phyloP scores from a whole-genome alignment of 2,113 vertebrate species.

The Toxotes jaculatrix region DNA sequence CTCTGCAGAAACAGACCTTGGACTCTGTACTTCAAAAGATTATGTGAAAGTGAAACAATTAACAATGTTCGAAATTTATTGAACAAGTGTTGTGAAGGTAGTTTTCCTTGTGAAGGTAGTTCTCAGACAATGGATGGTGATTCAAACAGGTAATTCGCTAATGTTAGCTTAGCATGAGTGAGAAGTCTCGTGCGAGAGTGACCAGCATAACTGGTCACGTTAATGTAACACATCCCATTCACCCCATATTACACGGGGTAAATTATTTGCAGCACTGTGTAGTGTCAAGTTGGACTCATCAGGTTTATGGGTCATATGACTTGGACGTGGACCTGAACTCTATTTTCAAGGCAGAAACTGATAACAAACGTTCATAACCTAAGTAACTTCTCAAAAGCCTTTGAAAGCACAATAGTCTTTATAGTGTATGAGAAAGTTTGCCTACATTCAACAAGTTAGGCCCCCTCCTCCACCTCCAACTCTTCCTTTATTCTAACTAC shows the following conservation, averaged over 20 bases:
- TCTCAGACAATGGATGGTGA: too few relatives aligned
- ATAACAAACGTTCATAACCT: background rate
- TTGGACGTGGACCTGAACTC: background rate
- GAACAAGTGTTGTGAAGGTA: too few relatives aligned
- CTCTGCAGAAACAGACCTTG: too few relatives aligned
- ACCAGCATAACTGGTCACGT: too few relatives aligned
- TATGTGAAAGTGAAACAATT: too few relatives aligned
- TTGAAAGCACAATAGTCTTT: background rate
- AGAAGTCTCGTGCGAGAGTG: too few relatives aligned
- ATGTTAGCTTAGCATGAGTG: background rate
- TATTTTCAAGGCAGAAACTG: background rate
- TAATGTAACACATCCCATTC: too few relatives aligned
- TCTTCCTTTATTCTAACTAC: conserved; percentile 25
- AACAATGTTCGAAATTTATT: too few relatives aligned
- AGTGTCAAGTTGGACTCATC: background rate
- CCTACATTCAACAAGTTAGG: conserved; percentile 39
- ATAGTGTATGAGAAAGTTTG: background rate
- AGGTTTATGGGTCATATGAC: background rate
- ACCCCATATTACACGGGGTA: too few relatives aligned
- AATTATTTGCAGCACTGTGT: too few relatives aligned
- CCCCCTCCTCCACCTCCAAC: background rate
- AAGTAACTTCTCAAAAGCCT: background rate
- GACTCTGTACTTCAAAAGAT: too few relatives aligned
- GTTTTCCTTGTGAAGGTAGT: too few relatives aligned
- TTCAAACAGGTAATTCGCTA: background rate